Evolutionary conservation across 37 sponge, comb jelly and placozoan species (phyloP).

Genomic region (Spongilla lacustris): DNA sequence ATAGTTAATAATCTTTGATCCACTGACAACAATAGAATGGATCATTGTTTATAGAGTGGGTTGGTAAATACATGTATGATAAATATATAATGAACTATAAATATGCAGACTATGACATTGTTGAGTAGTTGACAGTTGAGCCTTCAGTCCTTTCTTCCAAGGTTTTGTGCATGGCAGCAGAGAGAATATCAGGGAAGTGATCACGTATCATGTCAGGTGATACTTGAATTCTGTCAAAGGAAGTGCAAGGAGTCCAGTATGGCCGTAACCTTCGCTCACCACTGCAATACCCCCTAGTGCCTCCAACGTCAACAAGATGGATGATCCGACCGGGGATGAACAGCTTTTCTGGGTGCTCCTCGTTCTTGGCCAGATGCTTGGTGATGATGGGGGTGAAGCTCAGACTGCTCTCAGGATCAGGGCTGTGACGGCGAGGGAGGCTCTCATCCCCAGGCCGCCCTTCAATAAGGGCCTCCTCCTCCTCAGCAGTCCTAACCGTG

Average conservation of each 20-base stretch:
- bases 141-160: slow-evolving; percentile 53
- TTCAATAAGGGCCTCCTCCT: background rate
- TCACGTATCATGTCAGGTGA: slow-evolving; percentile 83
- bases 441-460: background rate
- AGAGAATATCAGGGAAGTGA: slow-evolving; percentile 73
- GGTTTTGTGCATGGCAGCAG: slow-evolving; percentile 61
- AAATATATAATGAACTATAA: background rate
- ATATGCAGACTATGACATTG: background rate
- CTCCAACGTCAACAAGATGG: slow-evolving; percentile 54
- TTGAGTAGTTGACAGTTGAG: slow-evolving; percentile 2
- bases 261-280: slow-evolving; percentile 42
- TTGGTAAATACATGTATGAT: too few species aligned
- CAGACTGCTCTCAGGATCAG: background rate
- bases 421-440: background rate
- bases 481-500: background rate
- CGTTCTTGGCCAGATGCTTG: slow-evolving; percentile 4
- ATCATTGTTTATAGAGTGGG: too few species aligned
- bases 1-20: too few species aligned
- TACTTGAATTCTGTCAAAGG: slow-evolving; percentile 58
- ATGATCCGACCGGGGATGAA: slow-evolving; percentile 79
- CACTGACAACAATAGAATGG: too few species aligned
- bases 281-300: slow-evolving; percentile 29
- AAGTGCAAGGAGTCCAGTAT: slow-evolving; percentile 51
- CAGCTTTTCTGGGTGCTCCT: slow-evolving; percentile 43
- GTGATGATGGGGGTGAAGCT: background rate